Evolutionary conservation across 2,113 vertebrate species (phyloP).

Genomic region (Cyphomyrus discorhynchus): DNA sequence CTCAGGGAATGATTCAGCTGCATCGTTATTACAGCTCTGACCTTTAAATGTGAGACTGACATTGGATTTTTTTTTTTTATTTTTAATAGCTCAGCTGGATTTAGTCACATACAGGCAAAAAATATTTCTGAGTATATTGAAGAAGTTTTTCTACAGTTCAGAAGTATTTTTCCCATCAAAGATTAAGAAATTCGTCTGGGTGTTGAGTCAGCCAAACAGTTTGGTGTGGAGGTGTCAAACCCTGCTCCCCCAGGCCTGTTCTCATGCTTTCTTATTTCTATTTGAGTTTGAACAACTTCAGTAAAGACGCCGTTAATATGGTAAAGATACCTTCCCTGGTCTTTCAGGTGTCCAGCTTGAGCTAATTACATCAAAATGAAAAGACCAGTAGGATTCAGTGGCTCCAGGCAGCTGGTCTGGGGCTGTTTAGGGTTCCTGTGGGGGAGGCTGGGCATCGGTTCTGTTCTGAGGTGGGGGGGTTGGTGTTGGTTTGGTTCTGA

Average conservation of each 20-base stretch:
- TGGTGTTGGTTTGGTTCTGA: background rate
- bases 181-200: background rate
- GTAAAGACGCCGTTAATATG: background rate
- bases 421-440: background rate
- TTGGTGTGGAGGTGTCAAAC: background rate
- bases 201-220: background rate
- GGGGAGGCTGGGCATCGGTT: background rate
- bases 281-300: background rate
- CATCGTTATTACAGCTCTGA: constrained; percentile 42
- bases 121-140: constrained; percentile 27
- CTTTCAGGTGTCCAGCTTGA: background rate
- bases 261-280: background rate
- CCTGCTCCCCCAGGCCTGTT: background rate
- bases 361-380: background rate
- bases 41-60: constrained; percentile 43
- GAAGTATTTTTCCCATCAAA: constrained; percentile 24
- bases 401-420: background rate
- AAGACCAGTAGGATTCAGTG: background rate
- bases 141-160: constrained; percentile 13
- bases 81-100: constrained; percentile 43
- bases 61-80: constrained; percentile 35
- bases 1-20: constrained; percentile 31
- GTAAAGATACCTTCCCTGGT: background rate
- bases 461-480: background rate
- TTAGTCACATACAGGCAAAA: constrained; percentile 30